Percentiles rank a stretch among this genome's conserved stretches.
Conservation (phyloP, 2,797 vertebrate genomes). For the Gymnoscopelus braueri region DNA sequence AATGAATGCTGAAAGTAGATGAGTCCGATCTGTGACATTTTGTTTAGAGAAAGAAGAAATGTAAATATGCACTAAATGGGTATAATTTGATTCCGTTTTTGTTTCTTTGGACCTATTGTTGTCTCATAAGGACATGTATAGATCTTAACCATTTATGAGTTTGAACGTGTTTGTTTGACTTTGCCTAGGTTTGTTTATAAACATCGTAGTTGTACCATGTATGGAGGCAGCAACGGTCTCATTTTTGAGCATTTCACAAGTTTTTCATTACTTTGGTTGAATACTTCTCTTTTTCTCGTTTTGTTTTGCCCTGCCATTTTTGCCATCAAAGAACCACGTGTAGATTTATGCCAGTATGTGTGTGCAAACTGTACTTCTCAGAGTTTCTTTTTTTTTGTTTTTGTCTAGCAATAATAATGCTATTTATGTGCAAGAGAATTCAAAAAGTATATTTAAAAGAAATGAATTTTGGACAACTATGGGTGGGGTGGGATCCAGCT, state of each 20-base stretch:
- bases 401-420: slow-evolving; percentile 81
- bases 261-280: no score
- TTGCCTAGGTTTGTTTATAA: slow-evolving; percentile 63
- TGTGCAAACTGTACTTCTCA: slow-evolving; percentile 33
- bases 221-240: no score
- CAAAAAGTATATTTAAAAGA: slow-evolving; percentile 67
- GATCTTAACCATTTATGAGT: slow-evolving; percentile 79
- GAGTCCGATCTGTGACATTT: slow-evolving; percentile 66
- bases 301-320: slow-evolving; percentile 56
- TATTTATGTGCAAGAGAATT: slow-evolving; percentile 80
- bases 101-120: slow-evolving; percentile 80
- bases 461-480: slow-evolving; percentile 55
- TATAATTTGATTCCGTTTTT: slow-evolving; percentile 80
- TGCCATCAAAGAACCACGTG: slow-evolving; percentile 62
- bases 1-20: slow-evolving; percentile 80
- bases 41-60: slow-evolving; percentile 64
- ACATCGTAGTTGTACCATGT: no score
- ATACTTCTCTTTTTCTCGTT: slow-evolving; percentile 34
- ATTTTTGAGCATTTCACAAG: slow-evolving; percentile 36
- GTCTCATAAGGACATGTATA: slow-evolving; percentile 85
- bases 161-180: slow-evolving; percentile 82
- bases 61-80: slow-evolving; percentile 87
- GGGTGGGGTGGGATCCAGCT: slow-evolving; percentile 19
- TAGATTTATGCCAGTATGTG: slow-evolving; percentile 55
- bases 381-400: slow-evolving; percentile 43